Percentiles rank a stretch among this genome's conserved stretches.
These are phyloP conservation scores for Heteronetta atricapilla DNA, from an alignment of 2,113 vertebrate genomes.

Conservation along the genomic window DNA sequence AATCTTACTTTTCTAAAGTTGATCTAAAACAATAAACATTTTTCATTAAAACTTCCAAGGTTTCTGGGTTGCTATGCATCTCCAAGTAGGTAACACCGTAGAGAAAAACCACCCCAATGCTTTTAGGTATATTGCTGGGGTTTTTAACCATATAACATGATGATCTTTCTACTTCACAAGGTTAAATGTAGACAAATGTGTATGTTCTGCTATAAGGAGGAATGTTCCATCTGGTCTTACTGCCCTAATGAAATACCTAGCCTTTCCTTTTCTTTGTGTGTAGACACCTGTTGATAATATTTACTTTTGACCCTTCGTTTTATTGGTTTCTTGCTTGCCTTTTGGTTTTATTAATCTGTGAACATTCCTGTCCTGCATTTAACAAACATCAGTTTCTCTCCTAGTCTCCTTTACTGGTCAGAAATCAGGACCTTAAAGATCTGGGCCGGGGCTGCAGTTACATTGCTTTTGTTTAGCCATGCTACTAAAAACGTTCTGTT, in stretches of 20 bases:
- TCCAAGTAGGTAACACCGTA: not conserved
- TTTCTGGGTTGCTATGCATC: not conserved
- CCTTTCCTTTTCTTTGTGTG: not conserved
- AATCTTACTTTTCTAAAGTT: not conserved
- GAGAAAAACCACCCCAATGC: not conserved
- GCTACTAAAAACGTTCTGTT: not conserved
- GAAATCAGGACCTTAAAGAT: not conserved
- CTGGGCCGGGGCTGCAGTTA: not conserved
- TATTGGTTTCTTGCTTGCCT: not conserved
- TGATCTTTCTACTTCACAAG: not conserved
- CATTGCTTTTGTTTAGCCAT: not conserved
- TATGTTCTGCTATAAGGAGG: not conserved
- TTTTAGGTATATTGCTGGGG: not conserved
- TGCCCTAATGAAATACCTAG: not conserved
- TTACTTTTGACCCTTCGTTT: not conserved
- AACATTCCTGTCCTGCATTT: not conserved
- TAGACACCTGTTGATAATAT: not conserved
- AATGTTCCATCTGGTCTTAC: not conserved
- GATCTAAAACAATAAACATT: not conserved
- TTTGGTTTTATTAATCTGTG: not conserved
- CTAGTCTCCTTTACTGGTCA: not conserved
- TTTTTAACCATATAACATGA: fast-evolving
- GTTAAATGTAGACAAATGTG: not conserved
- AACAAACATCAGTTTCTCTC: not conserved
- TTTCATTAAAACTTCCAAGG: not conserved